Evolutionary conservation across 2,888 invertebrate species (phyloP), one percentile per base, ranked within the genome.

Genomic region (Cephonodes hylas): DNA sequence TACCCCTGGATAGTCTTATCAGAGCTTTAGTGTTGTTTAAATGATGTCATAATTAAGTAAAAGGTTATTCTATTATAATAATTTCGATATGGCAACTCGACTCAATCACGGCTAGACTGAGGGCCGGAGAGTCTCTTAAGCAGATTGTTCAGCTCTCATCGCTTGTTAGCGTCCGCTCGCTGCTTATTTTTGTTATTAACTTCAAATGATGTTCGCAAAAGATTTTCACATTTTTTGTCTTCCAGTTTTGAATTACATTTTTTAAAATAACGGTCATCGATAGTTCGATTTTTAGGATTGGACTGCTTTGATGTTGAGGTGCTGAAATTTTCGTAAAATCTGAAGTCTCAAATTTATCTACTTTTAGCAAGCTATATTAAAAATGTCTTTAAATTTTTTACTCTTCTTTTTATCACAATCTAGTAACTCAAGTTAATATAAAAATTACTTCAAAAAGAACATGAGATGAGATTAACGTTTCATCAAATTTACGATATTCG

Each of bases 101-200:
- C 8, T 18, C 27, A 53, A 53, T 53, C 53, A 53, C 3, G 31
- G 10, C 46, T 7, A 23, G 2, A n/a, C 22, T 15, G 62, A 61
- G 56, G 57, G 34, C 59, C 45, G 34, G 48, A 60, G 61, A 58
- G 42, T 59, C 62, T 65, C 59, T 63, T 64, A 62, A 65, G 64
- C n/a, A 64, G 69, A 71, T 68, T 68, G 64, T 67, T 61, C 62
- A 62, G 64, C 67, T 53, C 65, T 66, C 65, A 60, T 60, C 56
- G 60, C 66, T 68, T 71, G 64, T 69, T 68, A 70, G 65, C 63
- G 44, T 64, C 45, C 64, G 67, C 65, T 68, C 64, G 59, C 63
- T 46, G 64, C 63, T 67, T 65, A 66, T 63, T 64, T 60, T 60
- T 66, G 64, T 69, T 66, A 69, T 68, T 66, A 69, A 68, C 64